A percentile compares a stretch with the other conserved stretches of the same genome.
phyloP scores from a whole-genome alignment of 2,888 invertebrate species.

The Balanococcus diminutus region DNA sequence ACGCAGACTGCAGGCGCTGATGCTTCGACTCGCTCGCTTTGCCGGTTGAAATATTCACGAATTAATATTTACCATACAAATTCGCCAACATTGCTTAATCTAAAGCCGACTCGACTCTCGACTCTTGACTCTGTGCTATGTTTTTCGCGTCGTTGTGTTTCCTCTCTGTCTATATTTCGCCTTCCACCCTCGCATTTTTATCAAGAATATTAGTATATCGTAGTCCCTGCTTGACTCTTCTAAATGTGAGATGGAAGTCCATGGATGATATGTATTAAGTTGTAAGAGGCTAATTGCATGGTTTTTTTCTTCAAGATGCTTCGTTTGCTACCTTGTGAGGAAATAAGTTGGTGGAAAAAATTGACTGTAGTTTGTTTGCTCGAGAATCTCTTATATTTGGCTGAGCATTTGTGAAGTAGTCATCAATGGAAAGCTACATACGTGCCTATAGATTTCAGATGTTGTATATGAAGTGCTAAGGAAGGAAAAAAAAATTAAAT shows the following conservation, averaged over 20 bases:
- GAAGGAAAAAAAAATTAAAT: too few relatives aligned
- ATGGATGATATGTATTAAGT: not conserved
- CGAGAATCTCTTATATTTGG: too few relatives aligned
- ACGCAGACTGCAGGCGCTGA: too few relatives aligned
- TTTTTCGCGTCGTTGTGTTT: not conserved
- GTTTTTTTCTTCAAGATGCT: not conserved
- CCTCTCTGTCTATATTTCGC: not conserved
- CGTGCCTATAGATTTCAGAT: too few relatives aligned
- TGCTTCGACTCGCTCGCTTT: not conserved
- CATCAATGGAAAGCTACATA: too few relatives aligned
- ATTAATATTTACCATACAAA: conserved; percentile 18
- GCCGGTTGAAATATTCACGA: conserved; percentile 18
- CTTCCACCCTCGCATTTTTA: too few relatives aligned
- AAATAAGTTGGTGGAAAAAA: not conserved
- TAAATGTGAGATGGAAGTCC: too few relatives aligned
- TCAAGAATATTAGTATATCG: not conserved
- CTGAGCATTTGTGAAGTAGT: too few relatives aligned
- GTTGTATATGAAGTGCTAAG: too few relatives aligned
- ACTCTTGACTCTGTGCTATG: too few relatives aligned
- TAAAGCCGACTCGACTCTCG: not conserved
- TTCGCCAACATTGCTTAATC: conserved; percentile 23
- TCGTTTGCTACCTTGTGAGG: not conserved
- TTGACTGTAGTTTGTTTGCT: too few relatives aligned
- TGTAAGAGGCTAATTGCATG: not conserved
- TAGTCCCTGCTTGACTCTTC: not conserved